Percentiles rank a stretch among this genome's conserved stretches.
These are phyloP conservation scores for Doris montereyensis DNA, from an alignment of 2,888 invertebrate species.

Conservation along the genomic window DNA sequence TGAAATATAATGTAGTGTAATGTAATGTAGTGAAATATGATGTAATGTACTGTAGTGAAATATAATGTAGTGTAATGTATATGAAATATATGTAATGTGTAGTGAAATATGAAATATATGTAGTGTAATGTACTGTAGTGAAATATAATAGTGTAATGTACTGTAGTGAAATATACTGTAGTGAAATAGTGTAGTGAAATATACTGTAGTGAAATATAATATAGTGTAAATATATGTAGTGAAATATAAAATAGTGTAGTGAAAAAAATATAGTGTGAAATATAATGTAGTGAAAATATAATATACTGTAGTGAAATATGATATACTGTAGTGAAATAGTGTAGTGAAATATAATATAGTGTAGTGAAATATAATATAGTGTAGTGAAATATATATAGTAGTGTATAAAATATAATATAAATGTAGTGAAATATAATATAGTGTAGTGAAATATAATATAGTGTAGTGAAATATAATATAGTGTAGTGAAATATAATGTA, in stretches of 20 bases:
- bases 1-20: no score
- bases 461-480: no score
- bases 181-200: neutral
- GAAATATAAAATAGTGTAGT: slow-evolving; percentile 15
- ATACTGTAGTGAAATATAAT: neutral
- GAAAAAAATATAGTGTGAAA: slow-evolving; percentile 3
- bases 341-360: no score
- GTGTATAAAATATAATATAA: neutral
- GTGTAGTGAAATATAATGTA: no score
- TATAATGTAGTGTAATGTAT: neutral
- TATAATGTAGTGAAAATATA: neutral
- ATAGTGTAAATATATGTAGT: neutral
- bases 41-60: slow-evolving; percentile 4
- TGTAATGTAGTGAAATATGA: no score
- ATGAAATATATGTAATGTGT: neutral
- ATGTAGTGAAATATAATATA: no score
- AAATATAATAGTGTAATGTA: slow-evolving; percentile 7
- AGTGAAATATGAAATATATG: slow-evolving; percentile 7
- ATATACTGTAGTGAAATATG: no score
- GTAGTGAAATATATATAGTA: no score
- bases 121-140: slow-evolving; percentile 22
- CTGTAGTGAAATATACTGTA: slow-evolving; percentile 9
- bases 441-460: no score
- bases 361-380: no score
- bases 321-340: slow-evolving; percentile 19